Evolutionary conservation across 2,888 invertebrate species (phyloP).

Genomic region (Drosophila birchii): DNA sequence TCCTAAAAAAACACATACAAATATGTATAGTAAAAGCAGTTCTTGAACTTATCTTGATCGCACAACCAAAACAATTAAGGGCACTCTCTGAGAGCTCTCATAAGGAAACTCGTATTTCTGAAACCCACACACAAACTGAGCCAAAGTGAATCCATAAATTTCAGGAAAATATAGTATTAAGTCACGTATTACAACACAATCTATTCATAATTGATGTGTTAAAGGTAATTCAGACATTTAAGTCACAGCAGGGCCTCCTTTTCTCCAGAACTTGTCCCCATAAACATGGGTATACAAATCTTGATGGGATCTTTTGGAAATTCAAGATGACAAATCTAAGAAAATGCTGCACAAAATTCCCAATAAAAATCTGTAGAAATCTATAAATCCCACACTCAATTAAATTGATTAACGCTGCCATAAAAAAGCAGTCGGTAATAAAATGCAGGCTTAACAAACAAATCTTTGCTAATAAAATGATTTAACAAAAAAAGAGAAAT

Average conservation of each 20-base stretch:
- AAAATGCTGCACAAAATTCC: background rate
- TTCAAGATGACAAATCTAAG: constrained; percentile 30
- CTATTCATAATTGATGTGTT: constrained; percentile 13
- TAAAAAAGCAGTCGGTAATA: constrained; percentile 35
- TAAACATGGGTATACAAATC: constrained; percentile 12
- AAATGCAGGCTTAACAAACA: constrained; percentile 37
- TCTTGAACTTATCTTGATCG: constrained; percentile 36
- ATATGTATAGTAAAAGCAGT: constrained; percentile 11
- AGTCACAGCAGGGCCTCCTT: constrained; percentile 15
- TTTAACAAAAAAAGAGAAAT: constrained; percentile 21
- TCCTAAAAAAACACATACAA: background rate
- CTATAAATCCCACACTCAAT: constrained; percentile 51
- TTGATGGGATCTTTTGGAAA: constrained; percentile 2
- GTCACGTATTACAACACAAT: constrained; percentile 22
- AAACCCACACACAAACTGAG: constrained; percentile 17
- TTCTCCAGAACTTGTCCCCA: constrained; percentile 3
- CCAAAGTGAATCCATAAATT: constrained; percentile 13
- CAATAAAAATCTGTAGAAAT: constrained; percentile 22
- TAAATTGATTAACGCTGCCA: constrained; percentile 59
- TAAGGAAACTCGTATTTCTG: background rate
- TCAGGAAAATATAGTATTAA: constrained; percentile 10
- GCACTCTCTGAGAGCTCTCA: constrained; percentile 1
- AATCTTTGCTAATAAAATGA: constrained; percentile 66
- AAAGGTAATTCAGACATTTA: constrained; percentile 37
- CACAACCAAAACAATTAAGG: constrained; percentile 11